Percentiles rank a stretch among this genome's conserved stretches.
Conservation (phyloP, 2,888 invertebrate genomes). For the Cryptocephalus primarius region DNA sequence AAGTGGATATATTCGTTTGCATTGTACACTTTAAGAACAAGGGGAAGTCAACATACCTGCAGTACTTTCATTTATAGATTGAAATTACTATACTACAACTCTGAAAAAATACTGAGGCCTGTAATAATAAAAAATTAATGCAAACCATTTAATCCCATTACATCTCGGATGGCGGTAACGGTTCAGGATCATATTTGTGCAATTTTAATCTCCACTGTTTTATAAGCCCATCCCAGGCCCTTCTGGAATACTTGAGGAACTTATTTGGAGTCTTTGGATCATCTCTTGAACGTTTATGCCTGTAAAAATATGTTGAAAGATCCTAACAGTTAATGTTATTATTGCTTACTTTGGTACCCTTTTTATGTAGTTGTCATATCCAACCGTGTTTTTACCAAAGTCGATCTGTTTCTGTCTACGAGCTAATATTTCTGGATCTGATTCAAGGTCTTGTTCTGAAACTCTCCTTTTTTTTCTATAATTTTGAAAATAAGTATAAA, state of each 20-base stretch:
- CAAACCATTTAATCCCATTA: too few species aligned
- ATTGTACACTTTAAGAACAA: too few species aligned
- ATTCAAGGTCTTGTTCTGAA: conserved; percentile 41
- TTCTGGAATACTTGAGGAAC: conserved; percentile 72
- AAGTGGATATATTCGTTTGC: too few species aligned
- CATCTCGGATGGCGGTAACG: too few species aligned
- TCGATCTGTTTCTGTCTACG: conserved; percentile 89
- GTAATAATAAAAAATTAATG: too few species aligned
- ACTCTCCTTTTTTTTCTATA: conserved; percentile 8
- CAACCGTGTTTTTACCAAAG: conserved; percentile 87
- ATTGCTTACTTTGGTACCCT: conserved; percentile 58
- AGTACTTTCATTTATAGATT: too few species aligned
- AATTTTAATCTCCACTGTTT: conserved; percentile 78
- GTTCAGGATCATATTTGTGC: conserved; percentile 58
- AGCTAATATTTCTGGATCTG: conserved; percentile 56
- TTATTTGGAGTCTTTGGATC: conserved; percentile 90
- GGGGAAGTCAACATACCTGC: too few species aligned
- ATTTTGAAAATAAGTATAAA: neutral
- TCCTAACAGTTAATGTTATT: neutral
- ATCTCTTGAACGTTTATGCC: conserved; percentile 49
- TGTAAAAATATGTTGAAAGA: conserved; percentile 27
- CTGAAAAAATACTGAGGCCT: too few species aligned
- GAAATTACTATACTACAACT: too few species aligned
- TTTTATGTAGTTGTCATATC: conserved; percentile 66
- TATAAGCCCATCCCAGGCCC: conserved; percentile 87